A percentile compares a stretch with the other conserved stretches of the same genome.
These are phyloP conservation scores for Agelastica alni DNA, from an alignment of 2,888 invertebrate genomes.

Conservation along the genomic window DNA sequence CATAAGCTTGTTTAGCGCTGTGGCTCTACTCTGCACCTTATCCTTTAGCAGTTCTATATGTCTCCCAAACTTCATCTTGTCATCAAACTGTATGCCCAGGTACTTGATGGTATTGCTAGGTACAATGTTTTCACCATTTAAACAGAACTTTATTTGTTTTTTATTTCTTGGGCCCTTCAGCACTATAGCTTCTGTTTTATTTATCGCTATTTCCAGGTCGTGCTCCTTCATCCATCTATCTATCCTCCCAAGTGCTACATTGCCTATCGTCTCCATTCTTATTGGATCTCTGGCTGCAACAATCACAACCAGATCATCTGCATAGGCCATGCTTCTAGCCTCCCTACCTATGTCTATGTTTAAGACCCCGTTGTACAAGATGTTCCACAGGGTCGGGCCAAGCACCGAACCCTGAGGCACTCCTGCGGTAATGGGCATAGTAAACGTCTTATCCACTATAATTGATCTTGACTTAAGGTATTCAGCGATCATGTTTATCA, in stretches of 20 bases:
- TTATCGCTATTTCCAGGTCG: background rate
- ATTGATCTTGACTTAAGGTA: too few relatives aligned
- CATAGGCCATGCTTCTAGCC: too few relatives aligned
- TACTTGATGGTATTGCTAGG: background rate
- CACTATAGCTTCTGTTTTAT: slow-evolving; percentile 1
- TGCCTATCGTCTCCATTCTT: too few relatives aligned
- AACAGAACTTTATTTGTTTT: background rate
- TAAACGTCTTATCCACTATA: too few relatives aligned
- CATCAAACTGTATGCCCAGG: background rate
- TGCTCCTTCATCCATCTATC: background rate
- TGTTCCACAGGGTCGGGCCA: too few relatives aligned
- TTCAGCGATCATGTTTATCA: background rate
- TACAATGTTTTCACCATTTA: background rate
- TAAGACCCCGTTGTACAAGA: too few relatives aligned
- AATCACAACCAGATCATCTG: too few relatives aligned
- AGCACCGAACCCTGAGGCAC: too few relatives aligned
- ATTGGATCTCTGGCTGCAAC: too few relatives aligned
- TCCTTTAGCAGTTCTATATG: background rate
- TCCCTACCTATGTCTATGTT: too few relatives aligned
- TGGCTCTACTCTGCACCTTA: background rate
- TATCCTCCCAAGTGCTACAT: background rate
- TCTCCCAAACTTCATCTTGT: background rate
- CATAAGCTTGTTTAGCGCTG: too few relatives aligned
- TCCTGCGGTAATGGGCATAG: too few relatives aligned
- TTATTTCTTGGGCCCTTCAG: background rate